Evolutionary conservation across 2,888 invertebrate genomes (phyloP).

Genomic region (Tinea trinotella): DNA sequence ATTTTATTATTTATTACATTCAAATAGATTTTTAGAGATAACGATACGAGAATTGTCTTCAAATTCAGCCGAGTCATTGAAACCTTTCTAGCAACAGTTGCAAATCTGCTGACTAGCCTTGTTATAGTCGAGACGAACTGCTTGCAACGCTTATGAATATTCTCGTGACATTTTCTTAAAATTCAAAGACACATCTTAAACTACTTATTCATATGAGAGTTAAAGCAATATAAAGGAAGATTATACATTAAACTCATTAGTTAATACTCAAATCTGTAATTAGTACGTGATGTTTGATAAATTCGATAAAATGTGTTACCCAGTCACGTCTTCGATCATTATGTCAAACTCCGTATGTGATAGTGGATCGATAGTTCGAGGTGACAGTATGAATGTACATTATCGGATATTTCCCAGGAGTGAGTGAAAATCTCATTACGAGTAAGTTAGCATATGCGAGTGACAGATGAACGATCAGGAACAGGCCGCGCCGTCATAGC

Average conservation of each 20-base stretch:
- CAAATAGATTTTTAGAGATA: no score
- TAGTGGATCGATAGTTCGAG: not conserved
- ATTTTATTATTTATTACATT: no score
- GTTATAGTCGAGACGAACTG: conserved; percentile 51
- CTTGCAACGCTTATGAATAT: conserved; percentile 52
- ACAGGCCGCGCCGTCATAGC: conserved; percentile 22
- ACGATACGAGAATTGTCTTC: no score
- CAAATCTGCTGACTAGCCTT: conserved; percentile 59
- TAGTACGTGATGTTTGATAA: not conserved
- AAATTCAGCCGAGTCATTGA: not conserved
- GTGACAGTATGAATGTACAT: conserved; percentile 31
- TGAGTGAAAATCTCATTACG: conserved; percentile 59
- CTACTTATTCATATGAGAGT: no score
- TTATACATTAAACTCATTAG: no score
- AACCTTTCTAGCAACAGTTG: not conserved
- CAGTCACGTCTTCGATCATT: not conserved
- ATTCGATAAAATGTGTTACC: not conserved
- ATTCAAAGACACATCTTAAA: no score
- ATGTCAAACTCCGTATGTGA: not conserved
- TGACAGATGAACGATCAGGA: conserved; percentile 50
- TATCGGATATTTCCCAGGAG: conserved; percentile 62
- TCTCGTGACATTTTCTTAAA: conserved; percentile 26
- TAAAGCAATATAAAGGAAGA: no score
- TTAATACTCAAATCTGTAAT: no score
- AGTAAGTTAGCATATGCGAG: conserved; percentile 42